These are phyloP conservation scores for Eidolon dupreanum DNA, from an alignment of 2,797 vertebrate species.

Conservation along the genomic window DNA sequence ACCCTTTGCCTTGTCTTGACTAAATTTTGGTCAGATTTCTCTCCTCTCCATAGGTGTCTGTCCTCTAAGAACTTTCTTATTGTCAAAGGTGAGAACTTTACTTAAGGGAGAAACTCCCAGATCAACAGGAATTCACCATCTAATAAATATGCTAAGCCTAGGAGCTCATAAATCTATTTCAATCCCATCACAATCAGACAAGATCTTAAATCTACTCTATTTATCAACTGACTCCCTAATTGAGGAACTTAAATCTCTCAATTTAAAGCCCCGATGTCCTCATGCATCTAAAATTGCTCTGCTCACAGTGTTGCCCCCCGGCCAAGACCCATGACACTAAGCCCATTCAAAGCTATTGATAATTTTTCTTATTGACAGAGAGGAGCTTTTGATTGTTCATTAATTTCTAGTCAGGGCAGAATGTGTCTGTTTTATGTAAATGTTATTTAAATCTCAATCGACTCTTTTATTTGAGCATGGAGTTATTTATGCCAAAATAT, in stretches of 20 bases:
- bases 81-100: neutral
- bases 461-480: constrained; percentile 80
- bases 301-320: neutral
- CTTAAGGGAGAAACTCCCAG: neutral
- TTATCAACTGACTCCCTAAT: neutral
- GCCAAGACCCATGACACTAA: neutral
- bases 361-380: neutral
- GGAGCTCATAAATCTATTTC: neutral
- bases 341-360: neutral
- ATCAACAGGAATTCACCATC: neutral
- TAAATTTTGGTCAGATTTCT: neutral
- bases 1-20: neutral
- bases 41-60: rapidly evolving
- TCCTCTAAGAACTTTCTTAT: neutral
- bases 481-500: constrained; percentile 83
- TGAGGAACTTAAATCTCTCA: neutral
- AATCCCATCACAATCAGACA: neutral
- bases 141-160: neutral
- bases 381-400: constrained; percentile 76
- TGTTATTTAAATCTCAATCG: constrained; percentile 86
- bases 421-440: constrained; percentile 81
- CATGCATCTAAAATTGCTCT: neutral
- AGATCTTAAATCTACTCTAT: neutral
- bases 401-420: constrained; percentile 83
- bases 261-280: neutral